A percentile compares a stretch with the other conserved stretches of the same genome.
Conservation (phyloP, 2,113 vertebrate species). For the Lethenteron camtschaticum region DNA sequence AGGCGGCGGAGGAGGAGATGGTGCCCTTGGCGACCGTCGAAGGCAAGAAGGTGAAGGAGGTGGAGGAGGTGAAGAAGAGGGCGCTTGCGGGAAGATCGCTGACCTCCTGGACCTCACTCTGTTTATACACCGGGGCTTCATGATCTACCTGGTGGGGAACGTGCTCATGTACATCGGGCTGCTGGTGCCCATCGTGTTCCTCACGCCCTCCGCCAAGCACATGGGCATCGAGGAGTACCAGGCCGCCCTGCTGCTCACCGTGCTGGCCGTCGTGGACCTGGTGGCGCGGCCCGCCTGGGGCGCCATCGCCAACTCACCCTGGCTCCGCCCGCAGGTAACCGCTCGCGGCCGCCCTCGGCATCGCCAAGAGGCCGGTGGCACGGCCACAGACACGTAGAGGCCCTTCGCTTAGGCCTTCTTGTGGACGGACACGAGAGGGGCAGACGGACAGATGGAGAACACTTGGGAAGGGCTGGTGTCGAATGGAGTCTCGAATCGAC, state of each 20-base stretch:
- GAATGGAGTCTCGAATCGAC: no score
- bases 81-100: slow-evolving; percentile 9
- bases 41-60: no score
- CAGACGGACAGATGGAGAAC: no score
- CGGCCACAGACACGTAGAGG: no score
- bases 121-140: slow-evolving; percentile 39
- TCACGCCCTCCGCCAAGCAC: slow-evolving; percentile 33
- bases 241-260: slow-evolving; percentile 34
- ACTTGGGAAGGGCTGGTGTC: no score
- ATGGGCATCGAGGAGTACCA: slow-evolving; percentile 31
- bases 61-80: no score
- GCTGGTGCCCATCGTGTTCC: slow-evolving; percentile 42
- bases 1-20: no score
- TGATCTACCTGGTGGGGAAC: slow-evolving; percentile 42
- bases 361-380: no score
- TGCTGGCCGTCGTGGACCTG: slow-evolving; percentile 38
- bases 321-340: slow-evolving; percentile 22
- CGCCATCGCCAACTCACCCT: slow-evolving; percentile 32
- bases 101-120: slow-evolving; percentile 33
- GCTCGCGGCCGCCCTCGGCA: no score
- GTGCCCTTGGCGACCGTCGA: no score
- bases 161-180: slow-evolving; percentile 39
- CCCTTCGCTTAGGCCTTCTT: no score
- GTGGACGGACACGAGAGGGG: no score
- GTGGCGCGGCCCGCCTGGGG: slow-evolving; percentile 29